These are phyloP conservation scores for Ctenopoma multispine DNA, from an alignment of 2,797 vertebrate species.

Conservation along the genomic window DNA sequence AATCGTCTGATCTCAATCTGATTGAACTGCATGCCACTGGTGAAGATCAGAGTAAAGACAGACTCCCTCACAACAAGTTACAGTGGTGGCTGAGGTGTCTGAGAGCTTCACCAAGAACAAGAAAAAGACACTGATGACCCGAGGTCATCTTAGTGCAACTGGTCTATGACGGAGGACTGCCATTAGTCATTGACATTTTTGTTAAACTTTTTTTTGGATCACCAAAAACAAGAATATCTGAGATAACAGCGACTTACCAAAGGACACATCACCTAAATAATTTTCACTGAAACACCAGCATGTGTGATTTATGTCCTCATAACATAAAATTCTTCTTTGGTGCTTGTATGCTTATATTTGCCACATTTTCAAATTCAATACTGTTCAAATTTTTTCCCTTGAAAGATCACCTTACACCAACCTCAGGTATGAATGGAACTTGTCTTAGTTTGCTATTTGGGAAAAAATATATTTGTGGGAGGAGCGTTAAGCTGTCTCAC, in stretches of 20 bases:
- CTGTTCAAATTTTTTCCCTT: no score
- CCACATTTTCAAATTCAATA: slow-evolving; percentile 23
- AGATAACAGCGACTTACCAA: not conserved
- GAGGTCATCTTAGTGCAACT: no score
- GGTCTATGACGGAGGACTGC: no score
- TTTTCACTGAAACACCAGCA: not conserved
- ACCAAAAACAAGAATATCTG: no score
- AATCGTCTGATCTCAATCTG: not conserved
- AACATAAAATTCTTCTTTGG: slow-evolving; percentile 3
- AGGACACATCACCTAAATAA: not conserved
- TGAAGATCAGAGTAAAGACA: no score
- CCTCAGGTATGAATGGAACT: slow-evolving; percentile 32
- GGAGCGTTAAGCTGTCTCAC: slow-evolving; percentile 10
- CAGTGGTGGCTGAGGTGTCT: no score
- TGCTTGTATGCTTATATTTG: not conserved
- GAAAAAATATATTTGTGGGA: slow-evolving; percentile 50
- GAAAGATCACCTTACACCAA: not conserved
- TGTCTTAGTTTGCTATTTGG: slow-evolving; percentile 49
- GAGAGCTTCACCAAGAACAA: no score
- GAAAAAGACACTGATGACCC: no score
- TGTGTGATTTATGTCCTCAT: not conserved
- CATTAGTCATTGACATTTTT: no score
- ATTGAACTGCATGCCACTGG: not conserved
- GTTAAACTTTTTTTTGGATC: no score
- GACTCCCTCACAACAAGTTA: no score